Evolutionary conservation across 2,888 invertebrate species (phyloP), one percentile per base, ranked within the genome.

Genomic region (Glyphotaelius pellucidus): DNA sequence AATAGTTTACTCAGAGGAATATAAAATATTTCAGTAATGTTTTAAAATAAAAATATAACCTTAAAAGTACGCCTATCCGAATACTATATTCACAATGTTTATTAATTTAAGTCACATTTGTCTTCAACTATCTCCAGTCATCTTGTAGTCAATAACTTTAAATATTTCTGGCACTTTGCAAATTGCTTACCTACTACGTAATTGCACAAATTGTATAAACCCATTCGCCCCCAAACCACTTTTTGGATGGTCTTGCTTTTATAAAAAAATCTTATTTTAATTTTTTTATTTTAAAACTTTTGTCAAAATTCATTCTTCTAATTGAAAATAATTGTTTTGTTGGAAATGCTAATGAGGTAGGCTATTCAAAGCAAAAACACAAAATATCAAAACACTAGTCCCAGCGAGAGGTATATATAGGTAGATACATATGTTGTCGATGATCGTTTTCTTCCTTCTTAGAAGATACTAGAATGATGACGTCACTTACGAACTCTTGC

Each of bases 101-200:
- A 67, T 67, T 84, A 84, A 14, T 31, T 84, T 84, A 84, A 84
- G 84, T 84, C 84, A 84, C 84, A 84, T 84, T 84, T 67, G 67
- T 67, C 67, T 67, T 25, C 25, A 67, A 67, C 42, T 12, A 12
- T 42, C 42, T 25, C 67, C 19, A 25, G 67, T 67, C n/a, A 7
- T n/a, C 67, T 25, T n/a, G 25, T 67, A 67, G 38, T 84, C n/a
- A 84, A 84, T 84, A 32, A 84, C 84, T 38, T 52, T 52, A 87
- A 47, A 52, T 30, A 87, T 47, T 88, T 88, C 79, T 89, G 88
- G 88, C 88, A 89, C 88, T 89, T 89, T 11, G 35, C 88, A 32
- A 42, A 89, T 89, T 89, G 88, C 88, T 89, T 89, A 89, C 35
- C 32, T 14, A 87, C 88, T 89, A 47, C 15, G 47, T 47, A 89